Evolutionary conservation across 2,113 vertebrate genomes (phyloP).

Genomic region (Mirounga angustirostris): DNA sequence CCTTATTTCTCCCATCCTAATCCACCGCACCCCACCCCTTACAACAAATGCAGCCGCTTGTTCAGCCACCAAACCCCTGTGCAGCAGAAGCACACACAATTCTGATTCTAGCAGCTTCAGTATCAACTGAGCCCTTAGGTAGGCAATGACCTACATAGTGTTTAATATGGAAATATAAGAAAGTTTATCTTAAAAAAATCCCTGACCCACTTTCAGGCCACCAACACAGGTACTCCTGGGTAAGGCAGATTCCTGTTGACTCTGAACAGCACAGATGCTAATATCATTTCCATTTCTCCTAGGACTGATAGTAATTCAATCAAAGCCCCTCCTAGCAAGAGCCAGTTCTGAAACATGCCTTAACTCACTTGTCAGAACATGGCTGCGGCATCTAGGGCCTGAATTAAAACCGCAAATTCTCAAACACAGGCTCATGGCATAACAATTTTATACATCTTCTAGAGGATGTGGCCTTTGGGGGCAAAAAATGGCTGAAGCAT

Average conservation of each 20-base stretch:
- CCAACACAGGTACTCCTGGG: slow-evolving; percentile 33
- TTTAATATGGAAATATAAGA: slow-evolving; percentile 58
- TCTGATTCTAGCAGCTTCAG: slow-evolving; percentile 40
- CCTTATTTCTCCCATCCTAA: neutral
- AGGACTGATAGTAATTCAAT: slow-evolving; percentile 60
- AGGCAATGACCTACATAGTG: slow-evolving; percentile 75
- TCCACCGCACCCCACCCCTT: too few species aligned
- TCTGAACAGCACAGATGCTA: neutral
- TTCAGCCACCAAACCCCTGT: neutral
- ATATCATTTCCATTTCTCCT: slow-evolving; percentile 54
- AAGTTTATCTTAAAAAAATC: slow-evolving; percentile 71
- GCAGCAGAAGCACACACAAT: neutral
- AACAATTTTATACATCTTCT: neutral
- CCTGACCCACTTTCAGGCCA: slow-evolving; percentile 72
- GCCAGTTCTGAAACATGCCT: slow-evolving; percentile 18
- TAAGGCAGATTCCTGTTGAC: slow-evolving; percentile 38
- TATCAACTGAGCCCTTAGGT: slow-evolving; percentile 57
- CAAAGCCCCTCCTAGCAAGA: neutral
- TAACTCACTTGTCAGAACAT: slow-evolving; percentile 62
- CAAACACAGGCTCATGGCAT: neutral
- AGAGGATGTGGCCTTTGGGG: neutral
- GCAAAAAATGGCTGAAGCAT: neutral
- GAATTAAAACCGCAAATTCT: slow-evolving; percentile 47
- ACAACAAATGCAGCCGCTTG: neutral
- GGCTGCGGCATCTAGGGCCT: neutral